Evolutionary conservation across 1,140 invertebrate species (phyloP).

Genomic region (Teleopsis dalmanni): DNA sequence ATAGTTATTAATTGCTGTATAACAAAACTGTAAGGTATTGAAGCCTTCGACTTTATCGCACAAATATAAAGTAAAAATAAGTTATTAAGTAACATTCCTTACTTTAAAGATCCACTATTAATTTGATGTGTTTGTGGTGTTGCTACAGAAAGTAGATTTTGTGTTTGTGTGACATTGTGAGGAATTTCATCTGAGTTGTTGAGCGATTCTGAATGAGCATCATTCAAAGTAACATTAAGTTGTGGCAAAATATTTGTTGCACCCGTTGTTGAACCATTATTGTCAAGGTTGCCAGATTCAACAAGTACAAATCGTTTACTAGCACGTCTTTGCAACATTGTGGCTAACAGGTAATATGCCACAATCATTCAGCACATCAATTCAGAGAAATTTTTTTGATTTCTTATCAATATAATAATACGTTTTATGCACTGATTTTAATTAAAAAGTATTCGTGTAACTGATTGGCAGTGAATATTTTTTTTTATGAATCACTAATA

Average conservation of each 20-base stretch:
- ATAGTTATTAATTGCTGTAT: too few species aligned
- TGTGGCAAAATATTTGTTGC: not conserved
- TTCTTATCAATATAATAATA: too few species aligned
- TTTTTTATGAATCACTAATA: too few species aligned
- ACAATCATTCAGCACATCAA: too few species aligned
- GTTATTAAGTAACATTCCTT: too few species aligned
- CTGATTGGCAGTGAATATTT: too few species aligned
- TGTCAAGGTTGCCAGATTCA: conserved; percentile 46
- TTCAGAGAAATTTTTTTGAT: too few species aligned
- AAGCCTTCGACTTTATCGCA: too few species aligned
- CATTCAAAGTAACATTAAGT: not conserved
- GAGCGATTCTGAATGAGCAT: not conserved
- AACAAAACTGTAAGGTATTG: too few species aligned
- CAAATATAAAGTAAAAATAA: too few species aligned
- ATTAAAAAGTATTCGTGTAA: too few species aligned
- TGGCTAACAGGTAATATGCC: conserved; percentile 26
- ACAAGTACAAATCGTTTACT: conserved; percentile 63
- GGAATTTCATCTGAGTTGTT: not conserved
- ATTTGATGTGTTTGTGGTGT: conserved; percentile 5
- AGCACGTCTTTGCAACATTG: conserved; percentile 50
- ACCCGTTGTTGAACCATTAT: not conserved
- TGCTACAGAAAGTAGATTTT: conserved; percentile 10
- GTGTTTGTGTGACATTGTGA: not conserved
- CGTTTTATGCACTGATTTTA: too few species aligned
- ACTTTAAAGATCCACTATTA: not conserved